These are phyloP conservation scores for Protobothrops flavoviridis DNA, from an alignment of 2,113 vertebrate genomes.

Conservation along the genomic window DNA sequence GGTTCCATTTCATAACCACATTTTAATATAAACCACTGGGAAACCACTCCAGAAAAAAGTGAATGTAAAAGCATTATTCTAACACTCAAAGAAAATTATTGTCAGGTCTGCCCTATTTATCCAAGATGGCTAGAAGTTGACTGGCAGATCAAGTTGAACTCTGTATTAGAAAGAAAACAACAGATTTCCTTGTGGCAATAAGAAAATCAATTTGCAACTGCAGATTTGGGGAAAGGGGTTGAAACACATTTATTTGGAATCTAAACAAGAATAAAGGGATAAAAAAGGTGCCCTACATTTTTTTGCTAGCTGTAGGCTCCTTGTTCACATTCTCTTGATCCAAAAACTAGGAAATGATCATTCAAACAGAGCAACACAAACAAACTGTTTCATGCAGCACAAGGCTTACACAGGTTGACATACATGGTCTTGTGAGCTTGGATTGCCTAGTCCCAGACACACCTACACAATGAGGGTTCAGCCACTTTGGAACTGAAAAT, in stretches of 20 bases:
- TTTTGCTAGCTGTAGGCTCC: neutral
- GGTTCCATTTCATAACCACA: neutral
- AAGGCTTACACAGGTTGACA: neutral
- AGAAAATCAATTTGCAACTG: neutral
- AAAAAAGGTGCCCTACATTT: neutral
- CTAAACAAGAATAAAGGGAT: neutral
- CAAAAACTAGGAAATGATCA: neutral
- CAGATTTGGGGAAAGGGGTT: neutral
- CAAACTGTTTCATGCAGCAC: neutral
- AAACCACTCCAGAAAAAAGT: neutral
- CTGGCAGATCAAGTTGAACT: neutral
- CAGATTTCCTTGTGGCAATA: neutral
- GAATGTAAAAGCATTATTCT: neutral
- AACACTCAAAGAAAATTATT: neutral
- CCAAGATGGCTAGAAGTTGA: neutral
- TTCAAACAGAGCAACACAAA: neutral
- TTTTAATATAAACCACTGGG: neutral
- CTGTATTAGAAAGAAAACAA: neutral
- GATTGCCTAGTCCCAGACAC: neutral
- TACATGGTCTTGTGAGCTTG: neutral
- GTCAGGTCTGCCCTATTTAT: neutral
- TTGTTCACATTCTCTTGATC: neutral
- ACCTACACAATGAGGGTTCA: neutral
- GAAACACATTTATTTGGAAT: neutral
- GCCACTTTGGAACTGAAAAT: neutral